Conservation (phyloP, 1,140 invertebrate species). For the Phymorhynchus buccinoides region DNA sequence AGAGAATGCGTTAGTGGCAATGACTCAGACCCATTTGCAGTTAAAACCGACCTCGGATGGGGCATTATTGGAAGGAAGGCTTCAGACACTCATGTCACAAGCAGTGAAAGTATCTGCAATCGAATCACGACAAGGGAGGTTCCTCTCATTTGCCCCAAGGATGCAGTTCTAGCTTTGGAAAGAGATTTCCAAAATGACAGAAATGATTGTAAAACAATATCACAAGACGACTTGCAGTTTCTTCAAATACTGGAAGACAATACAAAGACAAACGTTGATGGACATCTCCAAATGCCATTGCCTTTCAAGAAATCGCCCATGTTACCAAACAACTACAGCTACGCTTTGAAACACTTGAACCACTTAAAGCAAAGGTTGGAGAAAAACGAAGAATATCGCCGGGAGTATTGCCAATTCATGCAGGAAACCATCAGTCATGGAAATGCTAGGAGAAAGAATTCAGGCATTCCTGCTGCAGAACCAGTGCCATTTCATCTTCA, state of each 20-base stretch:
- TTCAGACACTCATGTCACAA: background rate
- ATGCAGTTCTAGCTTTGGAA: background rate
- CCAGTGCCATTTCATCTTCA: no score
- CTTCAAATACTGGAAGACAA: background rate
- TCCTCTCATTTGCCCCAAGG: background rate
- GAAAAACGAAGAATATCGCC: background rate
- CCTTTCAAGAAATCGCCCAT: conserved; percentile 8
- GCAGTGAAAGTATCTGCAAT: background rate
- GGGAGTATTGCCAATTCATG: no score
- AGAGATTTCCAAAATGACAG: background rate
- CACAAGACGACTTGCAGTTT: background rate
- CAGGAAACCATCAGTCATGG: no score
- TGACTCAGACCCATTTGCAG: conserved; percentile 10
- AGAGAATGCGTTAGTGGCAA: background rate
- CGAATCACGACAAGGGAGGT: background rate
- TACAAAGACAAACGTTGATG: background rate
- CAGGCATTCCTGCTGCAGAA: no score
- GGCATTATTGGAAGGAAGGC: conserved; percentile 26
- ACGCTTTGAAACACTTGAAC: background rate
- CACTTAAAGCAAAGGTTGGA: background rate
- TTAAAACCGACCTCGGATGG: conserved; percentile 19
- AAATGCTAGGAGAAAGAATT: no score
- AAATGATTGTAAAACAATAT: background rate
- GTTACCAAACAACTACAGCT: conserved; percentile 6
- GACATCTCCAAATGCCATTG: conserved; percentile 22